Evolutionary conservation across 2,797 vertebrate species (phyloP), one percentile per base, ranked within the genome.

Genomic region (Epinephelus awoara): DNA sequence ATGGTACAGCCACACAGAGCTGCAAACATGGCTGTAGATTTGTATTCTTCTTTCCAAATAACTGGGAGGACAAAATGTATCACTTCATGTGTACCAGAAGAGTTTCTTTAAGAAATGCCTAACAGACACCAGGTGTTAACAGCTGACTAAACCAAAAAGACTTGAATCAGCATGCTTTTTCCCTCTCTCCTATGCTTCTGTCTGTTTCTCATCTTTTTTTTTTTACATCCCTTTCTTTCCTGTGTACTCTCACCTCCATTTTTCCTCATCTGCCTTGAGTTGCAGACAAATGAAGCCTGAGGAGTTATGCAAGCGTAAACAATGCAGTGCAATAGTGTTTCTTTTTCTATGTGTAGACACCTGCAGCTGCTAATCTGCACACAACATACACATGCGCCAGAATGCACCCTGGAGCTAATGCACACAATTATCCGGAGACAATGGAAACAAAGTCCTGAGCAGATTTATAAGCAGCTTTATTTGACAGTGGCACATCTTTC

Each of bases 291-390:
- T 63, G 27, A 79, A 71, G 67, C 77, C 64, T 52, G 17, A 6
- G 68, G 71, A 76, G 70, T 75, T 72, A 79, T 68, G 47, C 67
- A 67, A 76, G 79, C 52, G 27, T 87, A 25, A 71, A 85, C 82
- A 88, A 88, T 75, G 29, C 40, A 25, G 42, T 2, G 13, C 29
- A 79, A 67, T 21, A 50, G 46, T 65, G 17, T 72, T 38, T 49
- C 50, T 64, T 69, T 19, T 69, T 44, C 51, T 56, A 14, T 34
- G n/a, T 27, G 40, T 69, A 76, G 70, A 74, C 84, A 88, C 72
- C 87, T 86, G 80, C 78, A 75, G 78, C 65, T 78, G 57, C 66
- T 77, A 67, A 78, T 86, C n/a, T 58, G 56, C 77, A 67, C 49
- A 55, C 54, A 82, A 82, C 17, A 19, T 56, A 58, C 23, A 79